Conservation (phyloP, 1,140 invertebrate species). For the Megalopta genalis region DNA sequence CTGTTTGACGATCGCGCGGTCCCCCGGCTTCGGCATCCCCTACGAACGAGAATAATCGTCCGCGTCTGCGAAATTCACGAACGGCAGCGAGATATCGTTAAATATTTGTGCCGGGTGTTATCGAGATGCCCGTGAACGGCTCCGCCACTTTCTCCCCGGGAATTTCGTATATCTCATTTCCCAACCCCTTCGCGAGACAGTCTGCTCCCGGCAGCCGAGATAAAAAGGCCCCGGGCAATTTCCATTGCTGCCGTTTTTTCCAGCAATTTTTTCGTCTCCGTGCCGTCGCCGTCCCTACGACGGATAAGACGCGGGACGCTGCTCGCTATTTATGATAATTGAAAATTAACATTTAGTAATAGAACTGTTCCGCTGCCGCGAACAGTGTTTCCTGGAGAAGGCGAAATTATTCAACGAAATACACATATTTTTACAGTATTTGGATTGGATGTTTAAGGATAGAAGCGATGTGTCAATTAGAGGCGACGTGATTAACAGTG, state of each 20-base stretch:
- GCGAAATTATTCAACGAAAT: too few species aligned
- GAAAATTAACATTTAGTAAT: too few species aligned
- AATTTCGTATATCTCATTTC: constrained; percentile 9
- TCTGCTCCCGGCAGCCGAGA: neutral
- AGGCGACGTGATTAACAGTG: too few species aligned
- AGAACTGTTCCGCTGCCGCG: too few species aligned
- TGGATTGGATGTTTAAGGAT: too few species aligned
- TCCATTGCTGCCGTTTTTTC: neutral
- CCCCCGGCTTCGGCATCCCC: constrained; percentile 14
- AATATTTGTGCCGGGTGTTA: constrained; percentile 54
- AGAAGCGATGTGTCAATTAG: too few species aligned
- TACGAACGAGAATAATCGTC: constrained; percentile 48
- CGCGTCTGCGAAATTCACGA: constrained; percentile 51
- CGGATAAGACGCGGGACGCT: too few species aligned
- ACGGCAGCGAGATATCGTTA: constrained; percentile 32
- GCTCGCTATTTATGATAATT: too few species aligned
- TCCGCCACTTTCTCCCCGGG: neutral
- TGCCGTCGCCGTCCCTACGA: too few species aligned
- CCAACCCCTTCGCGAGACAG: neutral
- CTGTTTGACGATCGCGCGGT: neutral
- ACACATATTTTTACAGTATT: too few species aligned
- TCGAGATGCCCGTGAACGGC: constrained; percentile 27
- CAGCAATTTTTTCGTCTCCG: neutral
- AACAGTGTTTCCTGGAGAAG: too few species aligned
- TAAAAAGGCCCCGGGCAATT: neutral